These are phyloP conservation scores for Caenorhabditis latens DNA, from an alignment of 1,140 invertebrate species.

Conservation along the genomic window DNA sequence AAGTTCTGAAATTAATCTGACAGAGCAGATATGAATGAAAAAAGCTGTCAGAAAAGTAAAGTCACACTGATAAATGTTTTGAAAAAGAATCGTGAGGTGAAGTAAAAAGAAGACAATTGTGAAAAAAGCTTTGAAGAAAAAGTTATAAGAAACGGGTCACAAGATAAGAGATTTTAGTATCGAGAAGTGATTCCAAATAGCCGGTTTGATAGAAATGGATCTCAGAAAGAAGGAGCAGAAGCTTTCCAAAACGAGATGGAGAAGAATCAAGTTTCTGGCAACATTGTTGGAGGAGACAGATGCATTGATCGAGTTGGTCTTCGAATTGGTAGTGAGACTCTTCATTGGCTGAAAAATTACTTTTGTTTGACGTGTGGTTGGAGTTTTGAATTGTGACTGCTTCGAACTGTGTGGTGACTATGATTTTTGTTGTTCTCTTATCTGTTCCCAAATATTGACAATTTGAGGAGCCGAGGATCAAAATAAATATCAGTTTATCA, in stretches of 20 bases:
- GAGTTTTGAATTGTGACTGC: too few relatives aligned
- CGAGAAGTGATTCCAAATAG: constrained; percentile 3
- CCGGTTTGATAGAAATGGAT: constrained; percentile 27
- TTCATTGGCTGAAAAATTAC: constrained; percentile 7
- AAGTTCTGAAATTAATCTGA: neutral
- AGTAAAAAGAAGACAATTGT: too few relatives aligned
- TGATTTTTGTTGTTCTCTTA: too few relatives aligned
- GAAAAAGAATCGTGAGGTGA: too few relatives aligned
- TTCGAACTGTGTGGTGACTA: too few relatives aligned
- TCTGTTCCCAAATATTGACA: too few relatives aligned
- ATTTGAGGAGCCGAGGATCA: too few relatives aligned
- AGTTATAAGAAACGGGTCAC: neutral
- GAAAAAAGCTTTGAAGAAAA: too few relatives aligned
- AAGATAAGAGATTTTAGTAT: constrained; percentile 6
- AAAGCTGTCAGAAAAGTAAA: too few relatives aligned
- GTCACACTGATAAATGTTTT: too few relatives aligned
- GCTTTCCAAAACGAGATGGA: constrained; percentile 26
- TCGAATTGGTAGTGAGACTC: constrained; percentile 28
- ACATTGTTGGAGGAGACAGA: constrained; percentile 36
- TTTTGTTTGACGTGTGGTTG: neutral
- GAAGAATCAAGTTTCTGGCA: constrained; percentile 40
- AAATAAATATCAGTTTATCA: too few relatives aligned
- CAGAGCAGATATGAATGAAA: constrained; percentile 11
- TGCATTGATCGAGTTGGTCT: constrained; percentile 40
- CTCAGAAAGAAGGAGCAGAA: constrained; percentile 28